phyloP scores from a whole-genome alignment of 2,888 invertebrate genomes.

The Galerucella pusilla region DNA sequence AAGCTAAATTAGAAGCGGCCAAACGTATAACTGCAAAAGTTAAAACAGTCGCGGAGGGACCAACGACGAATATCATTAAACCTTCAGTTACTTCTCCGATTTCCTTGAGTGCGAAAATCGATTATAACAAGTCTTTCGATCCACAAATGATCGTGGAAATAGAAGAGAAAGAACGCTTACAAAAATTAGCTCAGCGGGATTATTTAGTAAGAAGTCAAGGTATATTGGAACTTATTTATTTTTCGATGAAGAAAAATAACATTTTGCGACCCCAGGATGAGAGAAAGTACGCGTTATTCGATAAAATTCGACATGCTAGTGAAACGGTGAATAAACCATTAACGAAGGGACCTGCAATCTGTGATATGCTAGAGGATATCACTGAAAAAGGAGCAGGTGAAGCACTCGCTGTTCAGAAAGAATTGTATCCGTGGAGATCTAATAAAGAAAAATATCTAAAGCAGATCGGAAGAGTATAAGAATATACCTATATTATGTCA shows the following conservation, averaged over 20 bases:
- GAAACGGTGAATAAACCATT: slow-evolving; percentile 48
- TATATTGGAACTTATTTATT: slow-evolving; percentile 75
- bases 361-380: slow-evolving; percentile 61
- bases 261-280: slow-evolving; percentile 74
- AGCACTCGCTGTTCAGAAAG: slow-evolving; percentile 32
- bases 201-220: slow-evolving; percentile 77
- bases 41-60: slow-evolving; percentile 33
- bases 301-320: slow-evolving; percentile 57
- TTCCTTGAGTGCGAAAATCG: slow-evolving; percentile 37
- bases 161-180: slow-evolving; percentile 79
- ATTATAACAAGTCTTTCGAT: slow-evolving; percentile 68
- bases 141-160: slow-evolving; percentile 75
- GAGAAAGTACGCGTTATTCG: slow-evolving; percentile 74
- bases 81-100: slow-evolving; percentile 37
- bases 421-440: slow-evolving; percentile 42
- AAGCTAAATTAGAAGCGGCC: slow-evolving; percentile 71
- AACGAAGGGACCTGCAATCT: slow-evolving; percentile 56
- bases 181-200: slow-evolving; percentile 74
- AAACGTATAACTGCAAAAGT: slow-evolving; percentile 64
- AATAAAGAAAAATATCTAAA: slow-evolving; percentile 32
- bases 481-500: neutral
- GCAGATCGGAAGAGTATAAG: slow-evolving; percentile 34
- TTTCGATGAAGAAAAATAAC: slow-evolving; percentile 76
- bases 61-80: slow-evolving; percentile 3
- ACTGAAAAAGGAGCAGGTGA: slow-evolving; percentile 47